These are phyloP conservation scores for Albula glossodonta DNA, from an alignment of 2,113 vertebrate genomes.

Conservation along the genomic window DNA sequence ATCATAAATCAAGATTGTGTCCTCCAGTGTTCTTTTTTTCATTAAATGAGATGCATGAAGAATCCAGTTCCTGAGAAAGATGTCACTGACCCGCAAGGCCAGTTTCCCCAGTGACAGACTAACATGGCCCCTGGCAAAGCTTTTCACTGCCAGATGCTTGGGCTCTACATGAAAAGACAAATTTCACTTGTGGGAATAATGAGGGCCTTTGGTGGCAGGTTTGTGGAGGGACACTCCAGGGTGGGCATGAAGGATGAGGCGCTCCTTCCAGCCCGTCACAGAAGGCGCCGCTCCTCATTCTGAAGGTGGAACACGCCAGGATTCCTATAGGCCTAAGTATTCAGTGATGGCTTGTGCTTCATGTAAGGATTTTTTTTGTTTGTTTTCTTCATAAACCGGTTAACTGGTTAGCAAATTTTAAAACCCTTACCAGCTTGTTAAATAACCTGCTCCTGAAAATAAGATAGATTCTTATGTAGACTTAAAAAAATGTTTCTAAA, in stretches of 20 bases:
- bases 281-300: neutral
- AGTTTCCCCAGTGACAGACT: slow-evolving; percentile 42
- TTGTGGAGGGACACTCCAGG: slow-evolving; percentile 40
- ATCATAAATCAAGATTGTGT: neutral
- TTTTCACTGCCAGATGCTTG: slow-evolving; percentile 63
- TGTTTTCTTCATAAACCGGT: neutral
- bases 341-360: neutral
- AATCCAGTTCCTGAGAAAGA: slow-evolving; percentile 38
- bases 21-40: neutral
- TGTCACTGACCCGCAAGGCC: slow-evolving; percentile 48
- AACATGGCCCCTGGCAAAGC: slow-evolving; percentile 49
- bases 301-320: neutral
- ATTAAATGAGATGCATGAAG: neutral
- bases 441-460: neutral
- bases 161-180: slow-evolving; percentile 61
- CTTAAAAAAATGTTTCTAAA: no score
- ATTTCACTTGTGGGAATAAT: slow-evolving; percentile 67
- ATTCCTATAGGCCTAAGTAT: neutral
- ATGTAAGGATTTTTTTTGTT: neutral
- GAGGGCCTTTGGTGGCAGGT: slow-evolving; percentile 57
- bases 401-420: neutral
- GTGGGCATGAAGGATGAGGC: neutral
- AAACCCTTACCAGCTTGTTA: neutral
- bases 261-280: neutral
- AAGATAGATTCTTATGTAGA: no score